phyloP scores from a whole-genome alignment of 2,113 vertebrate species.

The Melanotaenia duboulayi region DNA sequence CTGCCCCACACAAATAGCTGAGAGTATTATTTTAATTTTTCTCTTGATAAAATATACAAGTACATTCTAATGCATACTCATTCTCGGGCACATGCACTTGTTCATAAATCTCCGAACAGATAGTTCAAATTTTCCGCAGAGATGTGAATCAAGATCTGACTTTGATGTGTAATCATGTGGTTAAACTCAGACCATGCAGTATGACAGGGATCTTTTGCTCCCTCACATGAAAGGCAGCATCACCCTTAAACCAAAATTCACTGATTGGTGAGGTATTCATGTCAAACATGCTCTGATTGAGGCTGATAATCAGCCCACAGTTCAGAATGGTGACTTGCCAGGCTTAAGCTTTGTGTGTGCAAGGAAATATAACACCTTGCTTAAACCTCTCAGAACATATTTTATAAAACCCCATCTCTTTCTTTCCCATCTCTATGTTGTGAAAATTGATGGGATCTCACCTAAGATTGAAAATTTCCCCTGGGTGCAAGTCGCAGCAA shows the following conservation, averaged over 20 bases:
- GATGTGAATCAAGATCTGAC: not conserved
- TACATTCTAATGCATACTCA: not conserved
- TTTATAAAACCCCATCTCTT: slow-evolving; percentile 27
- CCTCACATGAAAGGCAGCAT: not conserved
- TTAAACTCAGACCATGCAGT: slow-evolving; percentile 3
- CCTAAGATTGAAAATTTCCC: slow-evolving; percentile 62
- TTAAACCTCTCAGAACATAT: slow-evolving; percentile 17
- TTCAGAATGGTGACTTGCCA: slow-evolving; percentile 10
- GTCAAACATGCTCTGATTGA: slow-evolving; percentile 5
- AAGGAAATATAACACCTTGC: not conserved
- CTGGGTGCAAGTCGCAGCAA: slow-evolving; percentile 31
- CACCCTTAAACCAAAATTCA: slow-evolving; percentile 8
- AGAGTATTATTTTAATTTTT: slow-evolving; percentile 6
- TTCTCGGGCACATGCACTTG: not conserved
- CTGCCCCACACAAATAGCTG: slow-evolving; percentile 29
- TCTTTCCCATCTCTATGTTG: slow-evolving; percentile 20
- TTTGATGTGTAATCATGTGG: slow-evolving; percentile 6
- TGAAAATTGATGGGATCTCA: slow-evolving; percentile 77
- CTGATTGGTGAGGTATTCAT: not conserved
- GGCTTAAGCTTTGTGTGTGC: slow-evolving; percentile 1
- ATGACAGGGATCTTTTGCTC: not conserved
- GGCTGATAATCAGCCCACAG: slow-evolving; percentile 8
- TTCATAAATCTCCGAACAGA: not conserved
- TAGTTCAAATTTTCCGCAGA: not conserved
- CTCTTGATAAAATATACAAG: not conserved